phyloP scores from a whole-genome alignment of 2,888 invertebrate genomes.

The Strigamia maritima region DNA sequence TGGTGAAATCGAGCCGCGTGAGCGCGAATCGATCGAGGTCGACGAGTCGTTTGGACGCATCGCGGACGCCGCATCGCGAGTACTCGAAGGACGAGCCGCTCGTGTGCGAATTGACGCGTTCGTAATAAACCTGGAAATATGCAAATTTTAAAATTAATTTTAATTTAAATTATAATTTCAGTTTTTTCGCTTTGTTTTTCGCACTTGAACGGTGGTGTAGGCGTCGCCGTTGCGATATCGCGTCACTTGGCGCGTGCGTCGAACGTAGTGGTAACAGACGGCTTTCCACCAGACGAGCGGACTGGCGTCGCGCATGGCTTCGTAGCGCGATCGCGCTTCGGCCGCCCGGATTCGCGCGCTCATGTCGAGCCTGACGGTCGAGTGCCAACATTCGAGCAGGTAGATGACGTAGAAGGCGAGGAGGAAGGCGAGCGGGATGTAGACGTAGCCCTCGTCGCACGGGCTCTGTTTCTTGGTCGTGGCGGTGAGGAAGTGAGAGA shows the following conservation, averaged over 20 bases:
- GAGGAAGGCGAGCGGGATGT: conserved; percentile 76
- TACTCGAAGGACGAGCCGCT: conserved; percentile 74
- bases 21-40: conserved; percentile 66
- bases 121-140: conserved; percentile 75
- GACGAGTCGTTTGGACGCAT: conserved; percentile 68
- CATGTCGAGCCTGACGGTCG: conserved; percentile 69
- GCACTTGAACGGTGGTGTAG: conserved; percentile 74
- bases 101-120: conserved; percentile 74
- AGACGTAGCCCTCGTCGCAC: conserved; percentile 77
- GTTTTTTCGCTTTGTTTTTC: conserved; percentile 37
- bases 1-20: conserved; percentile 73
- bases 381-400: conserved; percentile 78
- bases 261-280: conserved; percentile 76
- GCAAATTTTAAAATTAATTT: no score
- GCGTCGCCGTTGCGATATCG: conserved; percentile 77
- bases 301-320: conserved; percentile 65
- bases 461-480: conserved; percentile 66
- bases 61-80: conserved; percentile 70
- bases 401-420: conserved; percentile 75
- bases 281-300: conserved; percentile 86
- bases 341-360: conserved; percentile 61
- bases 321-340: conserved; percentile 64
- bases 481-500: conserved; percentile 63
- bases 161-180: no score
- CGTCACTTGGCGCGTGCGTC: conserved; percentile 61